Conservation (phyloP, 2,888 invertebrate genomes). For the Dysmachus trigonus region DNA sequence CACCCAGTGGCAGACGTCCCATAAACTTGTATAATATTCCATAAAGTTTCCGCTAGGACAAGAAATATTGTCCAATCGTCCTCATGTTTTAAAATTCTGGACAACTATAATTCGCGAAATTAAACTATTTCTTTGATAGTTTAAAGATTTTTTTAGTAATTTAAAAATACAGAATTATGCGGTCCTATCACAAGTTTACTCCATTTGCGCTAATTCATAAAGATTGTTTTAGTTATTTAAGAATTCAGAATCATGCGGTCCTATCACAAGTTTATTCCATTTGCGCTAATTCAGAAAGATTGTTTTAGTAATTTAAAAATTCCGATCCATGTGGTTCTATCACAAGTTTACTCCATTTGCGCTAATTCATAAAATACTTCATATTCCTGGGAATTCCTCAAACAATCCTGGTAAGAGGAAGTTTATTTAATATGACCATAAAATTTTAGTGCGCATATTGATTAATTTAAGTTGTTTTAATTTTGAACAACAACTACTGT, state of each 20-base stretch:
- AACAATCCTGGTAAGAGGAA: too few species aligned
- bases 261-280: not conserved
- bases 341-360: not conserved
- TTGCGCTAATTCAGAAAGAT: too few species aligned
- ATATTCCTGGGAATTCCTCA: too few species aligned
- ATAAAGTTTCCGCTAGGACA: not conserved
- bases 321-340: not conserved
- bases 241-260: not conserved
- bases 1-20: not conserved
- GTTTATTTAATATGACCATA: too few species aligned
- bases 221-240: constrained; percentile 15
- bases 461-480: too few species aligned
- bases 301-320: constrained; percentile 9
- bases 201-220: not conserved
- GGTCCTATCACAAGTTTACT: not conserved
- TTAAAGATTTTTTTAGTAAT: constrained; percentile 2
- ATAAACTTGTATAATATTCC: not conserved
- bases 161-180: not conserved
- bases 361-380: not conserved
- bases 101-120: not conserved
- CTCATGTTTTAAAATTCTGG: not conserved
- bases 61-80: not conserved
- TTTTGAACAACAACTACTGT: too few species aligned
- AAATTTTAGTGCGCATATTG: too few species aligned
- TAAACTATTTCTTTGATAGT: not conserved